phyloP scores from a whole-genome alignment of 2,113 vertebrate species.

The Cryptotis parvus region DNA sequence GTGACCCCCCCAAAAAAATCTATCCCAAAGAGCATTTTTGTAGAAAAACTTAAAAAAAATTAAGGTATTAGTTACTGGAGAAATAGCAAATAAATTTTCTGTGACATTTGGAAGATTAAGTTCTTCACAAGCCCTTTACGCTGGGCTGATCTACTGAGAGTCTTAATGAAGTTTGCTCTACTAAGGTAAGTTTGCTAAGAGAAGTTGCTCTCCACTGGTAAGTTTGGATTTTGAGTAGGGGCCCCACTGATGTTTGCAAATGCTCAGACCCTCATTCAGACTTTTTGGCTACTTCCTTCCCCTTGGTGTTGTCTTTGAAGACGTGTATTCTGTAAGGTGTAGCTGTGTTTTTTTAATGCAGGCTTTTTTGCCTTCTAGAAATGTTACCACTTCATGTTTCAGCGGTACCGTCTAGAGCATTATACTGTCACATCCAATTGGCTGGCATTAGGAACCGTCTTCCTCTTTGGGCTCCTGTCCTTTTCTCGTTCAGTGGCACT shows the following conservation, averaged over 20 bases:
- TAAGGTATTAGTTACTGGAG: background rate
- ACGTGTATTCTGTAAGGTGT: background rate
- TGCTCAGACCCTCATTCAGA: background rate
- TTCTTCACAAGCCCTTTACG: background rate
- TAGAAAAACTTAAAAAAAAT: slow-evolving; percentile 22
- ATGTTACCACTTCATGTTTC: slow-evolving; percentile 99
- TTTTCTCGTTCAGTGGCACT: slow-evolving; percentile 96
- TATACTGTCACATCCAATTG: slow-evolving; percentile 97
- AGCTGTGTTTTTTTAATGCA: slow-evolving; percentile 3
- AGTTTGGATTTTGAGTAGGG: background rate
- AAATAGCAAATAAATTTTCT: slow-evolving; percentile 28
- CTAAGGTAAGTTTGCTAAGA: background rate
- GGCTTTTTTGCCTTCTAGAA: slow-evolving; percentile 89
- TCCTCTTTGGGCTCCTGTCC: slow-evolving; percentile 93
- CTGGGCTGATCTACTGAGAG: background rate
- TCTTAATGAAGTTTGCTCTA: background rate
- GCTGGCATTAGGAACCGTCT: slow-evolving; percentile 93
- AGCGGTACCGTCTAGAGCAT: slow-evolving; percentile 96
- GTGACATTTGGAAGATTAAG: background rate
- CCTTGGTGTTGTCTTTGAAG: background rate
- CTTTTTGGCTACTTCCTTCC: background rate
- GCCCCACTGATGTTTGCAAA: background rate
- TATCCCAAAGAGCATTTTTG: slow-evolving; percentile 25
- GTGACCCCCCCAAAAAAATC: too few species aligned
- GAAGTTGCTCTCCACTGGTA: background rate